Evolutionary conservation across 2,113 vertebrate genomes (phyloP).

Genomic region (Ginglymostoma cirratum): DNA sequence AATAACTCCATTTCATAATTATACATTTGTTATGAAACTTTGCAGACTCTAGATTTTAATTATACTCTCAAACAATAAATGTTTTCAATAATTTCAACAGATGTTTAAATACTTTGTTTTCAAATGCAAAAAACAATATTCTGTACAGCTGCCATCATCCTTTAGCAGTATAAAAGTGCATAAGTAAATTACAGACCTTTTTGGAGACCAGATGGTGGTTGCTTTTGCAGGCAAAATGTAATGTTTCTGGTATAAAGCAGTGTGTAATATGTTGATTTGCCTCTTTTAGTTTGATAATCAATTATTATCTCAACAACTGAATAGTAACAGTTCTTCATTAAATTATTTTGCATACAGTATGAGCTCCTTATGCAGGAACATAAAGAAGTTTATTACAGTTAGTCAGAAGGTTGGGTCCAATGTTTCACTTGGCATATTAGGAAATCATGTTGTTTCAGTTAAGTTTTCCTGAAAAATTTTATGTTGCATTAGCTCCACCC

Average conservation of each 20-base stretch:
- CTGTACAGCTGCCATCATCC: not conserved
- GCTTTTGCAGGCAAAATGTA: not conserved
- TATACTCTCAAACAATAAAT: not conserved
- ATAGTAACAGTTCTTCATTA: not conserved
- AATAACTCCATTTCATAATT: not conserved
- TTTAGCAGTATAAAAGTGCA: not conserved
- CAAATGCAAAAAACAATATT: not conserved
- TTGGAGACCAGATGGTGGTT: not conserved
- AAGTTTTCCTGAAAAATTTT: no score
- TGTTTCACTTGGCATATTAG: not conserved
- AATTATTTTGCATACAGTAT: not conserved
- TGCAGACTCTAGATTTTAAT: not conserved
- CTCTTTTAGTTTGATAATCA: not conserved
- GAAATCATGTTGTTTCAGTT: no score
- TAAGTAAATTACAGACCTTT: not conserved
- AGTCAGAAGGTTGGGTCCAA: not conserved
- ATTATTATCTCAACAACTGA: not conserved
- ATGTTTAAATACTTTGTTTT: not conserved
- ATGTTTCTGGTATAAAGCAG: not conserved
- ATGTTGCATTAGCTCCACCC: no score
- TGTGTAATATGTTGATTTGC: not conserved
- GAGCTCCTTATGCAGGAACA: not conserved
- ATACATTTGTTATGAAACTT: not conserved
- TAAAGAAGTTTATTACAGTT: not conserved
- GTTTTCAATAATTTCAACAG: not conserved